A percentile compares a stretch with the other conserved stretches of the same genome.
Evolutionary conservation across 2,797 vertebrate genomes (phyloP).

Genomic region (Mallotus villosus): DNA sequence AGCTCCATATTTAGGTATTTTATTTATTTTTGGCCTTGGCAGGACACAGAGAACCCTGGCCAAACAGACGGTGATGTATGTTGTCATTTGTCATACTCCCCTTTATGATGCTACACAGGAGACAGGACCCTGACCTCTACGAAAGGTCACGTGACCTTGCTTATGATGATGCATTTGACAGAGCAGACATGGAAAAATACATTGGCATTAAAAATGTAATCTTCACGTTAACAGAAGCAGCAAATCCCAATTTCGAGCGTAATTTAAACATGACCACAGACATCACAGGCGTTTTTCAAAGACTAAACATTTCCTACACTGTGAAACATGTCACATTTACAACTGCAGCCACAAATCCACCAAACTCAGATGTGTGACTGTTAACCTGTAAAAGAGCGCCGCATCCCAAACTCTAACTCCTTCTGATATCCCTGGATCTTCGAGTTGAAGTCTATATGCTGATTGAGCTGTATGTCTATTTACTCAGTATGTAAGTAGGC

Average conservation of each 20-base stretch:
- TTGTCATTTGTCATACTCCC: slow-evolving; percentile 6
- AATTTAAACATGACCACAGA: too few species aligned
- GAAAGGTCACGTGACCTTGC: not conserved
- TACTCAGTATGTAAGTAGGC: not conserved
- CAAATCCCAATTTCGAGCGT: too few species aligned
- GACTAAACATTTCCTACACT: too few species aligned
- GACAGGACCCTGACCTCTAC: not conserved
- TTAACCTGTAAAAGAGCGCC: too few species aligned
- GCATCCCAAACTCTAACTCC: too few species aligned
- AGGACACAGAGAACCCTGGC: not conserved
- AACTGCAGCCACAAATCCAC: too few species aligned
- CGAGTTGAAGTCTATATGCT: not conserved
- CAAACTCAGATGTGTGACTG: not conserved
- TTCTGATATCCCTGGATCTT: not conserved
- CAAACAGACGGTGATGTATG: slow-evolving; percentile 2
- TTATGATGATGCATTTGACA: too few species aligned
- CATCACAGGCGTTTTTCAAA: too few species aligned
- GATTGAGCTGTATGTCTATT: not conserved
- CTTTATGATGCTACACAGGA: not conserved
- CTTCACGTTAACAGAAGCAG: too few species aligned
- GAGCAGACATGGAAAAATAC: too few species aligned
- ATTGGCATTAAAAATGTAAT: too few species aligned
- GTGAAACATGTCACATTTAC: too few species aligned
- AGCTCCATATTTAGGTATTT: not conserved
- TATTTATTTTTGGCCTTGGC: not conserved